Evolutionary conservation across 2,113 vertebrate species (phyloP).

Genomic region (Thalassoma bifasciatum): DNA sequence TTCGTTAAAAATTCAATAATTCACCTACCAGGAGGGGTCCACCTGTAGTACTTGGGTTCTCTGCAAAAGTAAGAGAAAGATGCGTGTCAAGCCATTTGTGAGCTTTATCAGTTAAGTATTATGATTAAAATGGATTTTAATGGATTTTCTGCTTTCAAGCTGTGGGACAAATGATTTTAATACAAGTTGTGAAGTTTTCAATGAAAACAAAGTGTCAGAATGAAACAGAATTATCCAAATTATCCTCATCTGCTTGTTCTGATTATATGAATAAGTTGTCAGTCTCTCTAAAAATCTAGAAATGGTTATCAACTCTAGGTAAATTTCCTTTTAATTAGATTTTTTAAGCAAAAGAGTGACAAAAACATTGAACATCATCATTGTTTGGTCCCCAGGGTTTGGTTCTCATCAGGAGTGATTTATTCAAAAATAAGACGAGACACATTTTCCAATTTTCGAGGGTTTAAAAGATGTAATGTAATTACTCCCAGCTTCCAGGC

Average conservation of each 20-base stretch:
- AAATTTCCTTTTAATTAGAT: conserved; percentile 50
- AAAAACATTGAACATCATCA: conserved; percentile 55
- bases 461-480: conserved; percentile 17
- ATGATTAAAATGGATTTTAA: not conserved
- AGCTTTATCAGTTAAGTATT: too few relatives aligned
- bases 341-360: conserved; percentile 47
- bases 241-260: conserved; percentile 70
- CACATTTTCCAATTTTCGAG: conserved; percentile 22
- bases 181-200: conserved; percentile 65
- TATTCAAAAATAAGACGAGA: conserved; percentile 30
- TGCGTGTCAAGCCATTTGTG: conserved; percentile 17
- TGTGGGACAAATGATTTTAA: conserved; percentile 63
- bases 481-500: conserved; percentile 33
- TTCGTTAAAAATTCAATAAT: not conserved
- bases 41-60: conserved; percentile 84
- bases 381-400: conserved; percentile 45
- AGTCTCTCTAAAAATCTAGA: conserved; percentile 67
- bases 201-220: conserved; percentile 72
- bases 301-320: conserved; percentile 56
- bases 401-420: conserved; percentile 38
- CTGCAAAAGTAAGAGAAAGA: conserved; percentile 77
- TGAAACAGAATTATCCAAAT: conserved; percentile 70
- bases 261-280: conserved; percentile 70
- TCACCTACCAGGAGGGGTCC: conserved; percentile 87
- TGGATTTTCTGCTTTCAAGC: conserved; percentile 55